Evolutionary conservation across 1,140 invertebrate species (phyloP).

Genomic region (Zaprionus taronus): DNA sequence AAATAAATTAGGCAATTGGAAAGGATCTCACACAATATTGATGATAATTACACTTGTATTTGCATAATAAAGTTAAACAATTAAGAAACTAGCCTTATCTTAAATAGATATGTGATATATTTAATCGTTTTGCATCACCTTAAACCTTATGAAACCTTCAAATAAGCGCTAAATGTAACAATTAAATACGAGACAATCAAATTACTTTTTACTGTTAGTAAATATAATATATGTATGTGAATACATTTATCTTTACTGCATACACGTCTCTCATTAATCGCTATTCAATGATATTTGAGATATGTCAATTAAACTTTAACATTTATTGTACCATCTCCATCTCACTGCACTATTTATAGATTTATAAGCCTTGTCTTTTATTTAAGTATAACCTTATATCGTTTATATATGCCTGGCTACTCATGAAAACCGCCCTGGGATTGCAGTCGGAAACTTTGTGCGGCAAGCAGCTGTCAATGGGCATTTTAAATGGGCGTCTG

Average conservation of each 20-base stretch:
- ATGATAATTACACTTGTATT: conserved; percentile 6
- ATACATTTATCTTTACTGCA: not conserved
- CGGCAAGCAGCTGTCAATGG: conserved; percentile 15
- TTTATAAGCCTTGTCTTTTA: not conserved
- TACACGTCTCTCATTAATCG: not conserved
- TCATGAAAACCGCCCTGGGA: not conserved
- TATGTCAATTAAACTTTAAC: not conserved
- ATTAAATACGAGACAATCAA: no score
- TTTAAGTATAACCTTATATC: not conserved
- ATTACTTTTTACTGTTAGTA: not conserved
- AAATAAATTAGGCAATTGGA: conserved; percentile 3
- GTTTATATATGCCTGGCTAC: not conserved
- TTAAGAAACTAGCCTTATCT: not conserved
- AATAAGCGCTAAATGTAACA: no score
- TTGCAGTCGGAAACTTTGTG: not conserved
- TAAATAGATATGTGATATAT: no score
- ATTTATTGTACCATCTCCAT: not conserved
- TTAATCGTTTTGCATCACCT: no score
- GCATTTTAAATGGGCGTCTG: conserved; percentile 13
- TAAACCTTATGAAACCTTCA: no score
- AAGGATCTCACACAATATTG: conserved; percentile 7
- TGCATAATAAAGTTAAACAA: not conserved
- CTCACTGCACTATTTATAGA: not conserved
- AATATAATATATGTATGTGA: not conserved
- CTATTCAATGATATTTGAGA: not conserved